These are phyloP conservation scores for Prionailurus viverrinus DNA, from an alignment of 2,113 vertebrate species.

Conservation along the genomic window DNA sequence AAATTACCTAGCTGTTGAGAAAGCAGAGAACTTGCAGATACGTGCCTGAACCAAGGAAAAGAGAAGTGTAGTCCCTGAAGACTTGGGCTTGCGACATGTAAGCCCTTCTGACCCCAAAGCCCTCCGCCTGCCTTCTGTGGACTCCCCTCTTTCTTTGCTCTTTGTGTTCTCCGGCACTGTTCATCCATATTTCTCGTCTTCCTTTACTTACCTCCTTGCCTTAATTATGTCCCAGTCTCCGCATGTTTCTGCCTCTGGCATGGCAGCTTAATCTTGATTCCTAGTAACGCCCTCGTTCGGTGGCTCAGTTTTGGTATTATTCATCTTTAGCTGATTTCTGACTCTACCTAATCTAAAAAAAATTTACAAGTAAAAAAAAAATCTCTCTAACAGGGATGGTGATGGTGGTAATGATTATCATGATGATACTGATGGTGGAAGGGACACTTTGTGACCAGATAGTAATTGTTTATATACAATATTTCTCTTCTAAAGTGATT, in stretches of 20 bases:
- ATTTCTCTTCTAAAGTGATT: not conserved
- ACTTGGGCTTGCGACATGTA: not conserved
- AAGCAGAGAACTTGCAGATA: not conserved
- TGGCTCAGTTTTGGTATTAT: not conserved
- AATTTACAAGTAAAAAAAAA: not conserved
- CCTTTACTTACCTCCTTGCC: not conserved
- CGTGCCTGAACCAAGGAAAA: not conserved
- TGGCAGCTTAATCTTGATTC: not conserved
- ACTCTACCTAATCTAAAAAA: not conserved
- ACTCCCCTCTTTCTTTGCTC: not conserved
- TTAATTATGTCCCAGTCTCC: not conserved
- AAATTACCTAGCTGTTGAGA: not conserved
- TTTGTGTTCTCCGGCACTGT: not conserved
- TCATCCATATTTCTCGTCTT: not conserved
- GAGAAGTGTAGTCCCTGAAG: not conserved
- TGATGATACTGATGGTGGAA: not conserved
- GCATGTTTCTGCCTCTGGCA: not conserved
- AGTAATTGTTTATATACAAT: not conserved
- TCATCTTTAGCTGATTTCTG: not conserved
- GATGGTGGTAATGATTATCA: no score
- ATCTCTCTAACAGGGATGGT: not conserved
- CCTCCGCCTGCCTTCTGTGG: accelerated
- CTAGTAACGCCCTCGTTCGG: not conserved
- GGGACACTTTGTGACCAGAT: not conserved
- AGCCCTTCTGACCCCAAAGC: accelerated